Percentiles rank a stretch among this genome's conserved stretches.
These are phyloP conservation scores for Wasmannia auropunctata DNA, from an alignment of 1,140 invertebrate genomes.

Conservation along the genomic window DNA sequence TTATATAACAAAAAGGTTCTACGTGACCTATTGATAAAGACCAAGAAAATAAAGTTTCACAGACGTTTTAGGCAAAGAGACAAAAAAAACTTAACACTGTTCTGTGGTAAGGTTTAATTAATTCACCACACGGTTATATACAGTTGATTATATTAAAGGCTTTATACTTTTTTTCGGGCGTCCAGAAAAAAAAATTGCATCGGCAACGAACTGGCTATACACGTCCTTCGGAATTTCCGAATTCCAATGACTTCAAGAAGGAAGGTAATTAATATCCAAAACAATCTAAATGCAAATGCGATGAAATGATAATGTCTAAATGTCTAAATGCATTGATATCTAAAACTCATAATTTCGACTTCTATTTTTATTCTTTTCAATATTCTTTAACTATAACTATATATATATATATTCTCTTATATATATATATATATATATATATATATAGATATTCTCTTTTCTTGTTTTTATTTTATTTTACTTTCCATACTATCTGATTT, in stretches of 20 bases:
- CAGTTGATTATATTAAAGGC: not conserved
- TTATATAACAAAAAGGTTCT: not conserved
- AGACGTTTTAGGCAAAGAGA: not conserved
- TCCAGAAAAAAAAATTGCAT: constrained; percentile 11
- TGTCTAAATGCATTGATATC: not conserved
- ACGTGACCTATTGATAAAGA: not conserved
- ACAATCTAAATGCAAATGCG: constrained; percentile 11
- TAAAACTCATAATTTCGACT: not conserved
- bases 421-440: too few relatives aligned
- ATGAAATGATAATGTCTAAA: not conserved
- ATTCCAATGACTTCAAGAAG: not conserved
- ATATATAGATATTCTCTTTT: not conserved
- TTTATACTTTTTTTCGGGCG: not conserved
- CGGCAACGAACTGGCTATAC: not conserved
- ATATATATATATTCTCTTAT: too few relatives aligned
- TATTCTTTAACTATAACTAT: not conserved
- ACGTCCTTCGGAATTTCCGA: constrained; percentile 25
- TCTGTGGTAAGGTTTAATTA: not conserved
- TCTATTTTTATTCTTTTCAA: not conserved
- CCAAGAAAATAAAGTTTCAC: not conserved
- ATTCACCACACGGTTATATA: not conserved
- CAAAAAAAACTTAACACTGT: not conserved
- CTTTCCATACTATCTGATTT: not conserved
- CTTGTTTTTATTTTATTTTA: not conserved
- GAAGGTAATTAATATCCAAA: not conserved